Evolutionary conservation across 2,797 vertebrate species (phyloP).

Genomic region (Xyrichtys novacula): DNA sequence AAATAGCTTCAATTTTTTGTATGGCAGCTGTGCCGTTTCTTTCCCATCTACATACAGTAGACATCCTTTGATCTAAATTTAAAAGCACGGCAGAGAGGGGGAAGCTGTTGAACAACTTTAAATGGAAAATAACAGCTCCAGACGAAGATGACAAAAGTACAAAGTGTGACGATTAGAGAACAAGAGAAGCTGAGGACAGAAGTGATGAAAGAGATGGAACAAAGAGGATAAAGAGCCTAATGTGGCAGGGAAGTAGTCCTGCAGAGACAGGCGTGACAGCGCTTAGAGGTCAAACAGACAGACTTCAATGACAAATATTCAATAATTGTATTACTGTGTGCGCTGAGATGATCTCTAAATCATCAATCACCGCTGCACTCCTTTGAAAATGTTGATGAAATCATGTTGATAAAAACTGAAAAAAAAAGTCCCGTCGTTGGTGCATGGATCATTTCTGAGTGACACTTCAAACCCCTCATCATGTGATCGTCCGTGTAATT

Average conservation of each 20-base stretch:
- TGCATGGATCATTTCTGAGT: slow-evolving; percentile 19
- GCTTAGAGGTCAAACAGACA: not conserved
- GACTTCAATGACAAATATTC: slow-evolving; percentile 47
- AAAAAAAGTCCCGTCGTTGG: slow-evolving; percentile 8
- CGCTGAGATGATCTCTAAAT: slow-evolving; percentile 4
- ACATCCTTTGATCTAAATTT: slow-evolving; percentile 20
- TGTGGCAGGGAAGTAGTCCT: slow-evolving; percentile 13
- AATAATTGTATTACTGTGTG: slow-evolving; percentile 34
- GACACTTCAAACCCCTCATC: slow-evolving; percentile 27
- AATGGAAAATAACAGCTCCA: slow-evolving; percentile 23
- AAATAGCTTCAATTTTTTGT: not conserved
- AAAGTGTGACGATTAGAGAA: slow-evolving; percentile 34
- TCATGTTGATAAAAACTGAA: slow-evolving; percentile 7
- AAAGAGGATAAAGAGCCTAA: not conserved
- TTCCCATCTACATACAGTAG: not conserved
- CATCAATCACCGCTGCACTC: slow-evolving; percentile 43
- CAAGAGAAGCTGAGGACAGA: not conserved
- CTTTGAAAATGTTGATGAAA: slow-evolving; percentile 19
- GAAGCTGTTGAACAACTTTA: not conserved
- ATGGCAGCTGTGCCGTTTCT: not conserved
- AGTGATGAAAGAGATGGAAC: not conserved
- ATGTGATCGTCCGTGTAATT: slow-evolving; percentile 19
- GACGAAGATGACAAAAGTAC: slow-evolving; percentile 1
- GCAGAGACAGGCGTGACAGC: slow-evolving; percentile 11
- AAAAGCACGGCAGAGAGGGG: not conserved